Percentiles rank a stretch among this genome's conserved stretches.
Evolutionary conservation across 2,888 invertebrate species (phyloP).

Genomic region (Drosophila subsilvestris): DNA sequence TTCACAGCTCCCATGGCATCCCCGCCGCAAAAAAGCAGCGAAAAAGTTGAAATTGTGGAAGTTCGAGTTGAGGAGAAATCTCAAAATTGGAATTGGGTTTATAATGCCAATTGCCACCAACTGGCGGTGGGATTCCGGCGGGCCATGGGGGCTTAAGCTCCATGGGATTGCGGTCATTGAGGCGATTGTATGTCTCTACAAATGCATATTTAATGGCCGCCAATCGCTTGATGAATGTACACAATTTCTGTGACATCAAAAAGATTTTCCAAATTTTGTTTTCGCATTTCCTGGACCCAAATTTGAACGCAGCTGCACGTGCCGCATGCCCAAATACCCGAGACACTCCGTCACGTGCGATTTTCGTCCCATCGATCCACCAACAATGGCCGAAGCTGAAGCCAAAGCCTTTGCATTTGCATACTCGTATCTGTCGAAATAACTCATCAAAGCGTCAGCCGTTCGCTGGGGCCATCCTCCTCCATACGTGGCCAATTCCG

Average conservation of each 20-base stretch:
- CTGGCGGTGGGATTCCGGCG: slow-evolving; percentile 56
- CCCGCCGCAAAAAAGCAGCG: slow-evolving; percentile 44
- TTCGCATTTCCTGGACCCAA: slow-evolving; percentile 28
- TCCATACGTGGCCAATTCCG: slow-evolving; percentile 29
- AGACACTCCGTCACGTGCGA: slow-evolving; percentile 31
- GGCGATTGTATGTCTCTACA: slow-evolving; percentile 25
- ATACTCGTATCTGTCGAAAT: slow-evolving; percentile 79
- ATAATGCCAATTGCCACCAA: slow-evolving; percentile 54
- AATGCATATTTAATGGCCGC: slow-evolving; percentile 22
- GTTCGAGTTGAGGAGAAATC: slow-evolving; percentile 63
- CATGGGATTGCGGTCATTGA: slow-evolving; percentile 67
- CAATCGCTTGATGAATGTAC: background rate
- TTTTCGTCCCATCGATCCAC: slow-evolving; percentile 35
- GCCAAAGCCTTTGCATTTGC: slow-evolving; percentile 55
- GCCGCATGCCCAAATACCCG: slow-evolving; percentile 24
- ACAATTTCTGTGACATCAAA: slow-evolving; percentile 7
- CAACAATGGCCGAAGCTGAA: slow-evolving; percentile 27
- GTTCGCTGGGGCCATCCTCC: slow-evolving; percentile 16
- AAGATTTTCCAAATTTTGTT: background rate
- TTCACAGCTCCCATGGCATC: slow-evolving; percentile 41
- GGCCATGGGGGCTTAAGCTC: slow-evolving; percentile 52
- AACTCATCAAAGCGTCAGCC: slow-evolving; percentile 62
- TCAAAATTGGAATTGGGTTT: slow-evolving; percentile 57
- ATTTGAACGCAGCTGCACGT: slow-evolving; percentile 36
- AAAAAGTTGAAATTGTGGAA: slow-evolving; percentile 40